phyloP scores from a whole-genome alignment of 2,888 invertebrate species.

The Pseudoips prasinana region DNA sequence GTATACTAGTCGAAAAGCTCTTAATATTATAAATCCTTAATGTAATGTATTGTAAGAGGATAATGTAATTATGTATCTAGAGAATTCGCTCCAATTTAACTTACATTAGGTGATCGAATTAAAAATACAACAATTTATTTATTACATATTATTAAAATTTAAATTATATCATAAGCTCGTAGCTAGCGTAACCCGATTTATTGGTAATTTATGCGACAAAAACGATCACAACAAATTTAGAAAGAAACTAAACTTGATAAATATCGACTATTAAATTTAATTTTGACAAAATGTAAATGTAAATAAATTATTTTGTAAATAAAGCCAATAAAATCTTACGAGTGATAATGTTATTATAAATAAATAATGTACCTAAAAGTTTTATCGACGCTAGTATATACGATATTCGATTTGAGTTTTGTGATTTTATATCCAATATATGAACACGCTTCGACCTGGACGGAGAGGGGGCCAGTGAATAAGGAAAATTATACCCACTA shows the following conservation, averaged over 20 bases:
- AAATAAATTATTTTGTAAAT: constrained; percentile 17
- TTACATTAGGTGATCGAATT: constrained; percentile 56
- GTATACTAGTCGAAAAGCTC: constrained; percentile 78
- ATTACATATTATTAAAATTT: constrained; percentile 45
- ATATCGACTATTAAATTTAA: background rate
- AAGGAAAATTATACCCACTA: constrained; percentile 36
- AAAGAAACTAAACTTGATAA: background rate
- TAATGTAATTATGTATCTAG: constrained; percentile 60
- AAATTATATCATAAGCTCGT: constrained; percentile 60
- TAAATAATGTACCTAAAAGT: constrained; percentile 33
- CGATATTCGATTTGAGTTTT: constrained; percentile 45
- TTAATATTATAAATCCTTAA: constrained; percentile 70
- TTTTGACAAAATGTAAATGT: constrained; percentile 12
- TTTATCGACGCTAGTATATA: constrained; percentile 46
- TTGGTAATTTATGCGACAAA: constrained; percentile 10
- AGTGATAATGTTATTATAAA: constrained; percentile 21
- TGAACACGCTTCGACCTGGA: constrained; percentile 76
- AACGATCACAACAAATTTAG: constrained; percentile 5
- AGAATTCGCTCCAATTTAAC: constrained; percentile 47
- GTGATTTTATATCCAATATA: constrained; percentile 52
- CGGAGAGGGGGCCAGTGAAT: constrained; percentile 69
- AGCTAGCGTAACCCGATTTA: constrained; percentile 45
- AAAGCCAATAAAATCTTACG: constrained; percentile 19
- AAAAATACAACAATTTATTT: constrained; percentile 44
- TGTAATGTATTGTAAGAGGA: constrained; percentile 61